Percentiles rank a stretch among this genome's conserved stretches.
These are phyloP conservation scores for Musca vetustissima DNA, from an alignment of 1,140 invertebrate genomes.

Conservation along the genomic window DNA sequence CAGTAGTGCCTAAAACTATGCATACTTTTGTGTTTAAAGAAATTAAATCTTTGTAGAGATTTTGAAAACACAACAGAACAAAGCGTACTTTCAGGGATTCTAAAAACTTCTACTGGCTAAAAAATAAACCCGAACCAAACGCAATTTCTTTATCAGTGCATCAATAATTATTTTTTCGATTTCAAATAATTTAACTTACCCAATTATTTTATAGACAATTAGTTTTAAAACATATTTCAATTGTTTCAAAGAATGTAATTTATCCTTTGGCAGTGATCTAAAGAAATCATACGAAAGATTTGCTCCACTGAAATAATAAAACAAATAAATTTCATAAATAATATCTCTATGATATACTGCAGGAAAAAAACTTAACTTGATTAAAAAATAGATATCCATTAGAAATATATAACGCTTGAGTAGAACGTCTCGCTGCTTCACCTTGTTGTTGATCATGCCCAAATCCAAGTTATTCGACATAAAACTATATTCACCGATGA, in stretches of 20 bases:
- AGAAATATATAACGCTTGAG: slow-evolving; percentile 14
- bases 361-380: slow-evolving; percentile 18
- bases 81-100: too few species aligned
- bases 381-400: slow-evolving; percentile 29
- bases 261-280: slow-evolving; percentile 12
- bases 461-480: slow-evolving; percentile 22
- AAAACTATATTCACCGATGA: slow-evolving; percentile 22
- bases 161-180: too few species aligned
- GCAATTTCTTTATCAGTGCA: too few species aligned
- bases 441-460: slow-evolving; percentile 7
- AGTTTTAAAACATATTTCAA: slow-evolving; percentile 22
- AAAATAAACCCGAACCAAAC: too few species aligned
- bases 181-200: not conserved
- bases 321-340: not conserved
- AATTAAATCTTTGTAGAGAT: not conserved
- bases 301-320: slow-evolving; percentile 21
- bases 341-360: too few species aligned
- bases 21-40: too few species aligned
- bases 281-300: slow-evolving; percentile 27
- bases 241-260: slow-evolving; percentile 26
- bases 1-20: too few species aligned
- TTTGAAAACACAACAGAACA: too few species aligned
- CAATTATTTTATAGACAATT: slow-evolving; percentile 21
- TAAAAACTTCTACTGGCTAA: too few species aligned
- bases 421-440: not conserved